phyloP scores from a whole-genome alignment of 2,888 invertebrate genomes.

The Buathra laborator region DNA sequence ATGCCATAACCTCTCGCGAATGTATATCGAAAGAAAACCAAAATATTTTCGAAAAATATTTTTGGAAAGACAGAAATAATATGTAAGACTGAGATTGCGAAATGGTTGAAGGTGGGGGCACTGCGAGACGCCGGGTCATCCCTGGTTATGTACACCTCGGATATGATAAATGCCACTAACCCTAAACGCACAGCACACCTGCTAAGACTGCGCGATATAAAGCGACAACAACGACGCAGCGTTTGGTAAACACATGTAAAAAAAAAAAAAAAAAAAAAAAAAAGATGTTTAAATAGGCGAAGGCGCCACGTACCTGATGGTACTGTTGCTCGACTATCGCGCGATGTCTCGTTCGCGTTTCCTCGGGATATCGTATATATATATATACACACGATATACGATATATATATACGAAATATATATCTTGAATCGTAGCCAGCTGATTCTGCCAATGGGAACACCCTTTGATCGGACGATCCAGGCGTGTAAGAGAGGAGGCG shows the following conservation, averaged over 20 bases:
- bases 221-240: neutral
- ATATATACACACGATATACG: neutral
- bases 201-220: neutral
- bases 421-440: conserved; percentile 17
- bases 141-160: neutral
- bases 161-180: neutral
- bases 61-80: neutral
- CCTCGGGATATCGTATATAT: neutral
- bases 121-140: neutral
- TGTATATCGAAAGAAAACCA: neutral
- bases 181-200: neutral
- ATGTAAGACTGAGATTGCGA: neutral
- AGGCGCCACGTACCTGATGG: conserved; percentile 34
- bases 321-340: conserved; percentile 22
- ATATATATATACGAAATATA: neutral
- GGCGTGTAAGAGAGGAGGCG: neutral
- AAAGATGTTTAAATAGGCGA: neutral
- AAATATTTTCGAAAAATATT: neutral
- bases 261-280: neutral
- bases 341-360: conserved; percentile 2
- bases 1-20: neutral
- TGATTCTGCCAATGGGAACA: conserved; percentile 22
- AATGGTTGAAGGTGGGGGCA: neutral
- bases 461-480: conserved; percentile 11
- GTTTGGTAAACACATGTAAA: neutral